Evolutionary conservation across 2,113 vertebrate species (phyloP), one percentile per base, ranked within the genome.

Genomic region (Oreochromis spilurus): DNA sequence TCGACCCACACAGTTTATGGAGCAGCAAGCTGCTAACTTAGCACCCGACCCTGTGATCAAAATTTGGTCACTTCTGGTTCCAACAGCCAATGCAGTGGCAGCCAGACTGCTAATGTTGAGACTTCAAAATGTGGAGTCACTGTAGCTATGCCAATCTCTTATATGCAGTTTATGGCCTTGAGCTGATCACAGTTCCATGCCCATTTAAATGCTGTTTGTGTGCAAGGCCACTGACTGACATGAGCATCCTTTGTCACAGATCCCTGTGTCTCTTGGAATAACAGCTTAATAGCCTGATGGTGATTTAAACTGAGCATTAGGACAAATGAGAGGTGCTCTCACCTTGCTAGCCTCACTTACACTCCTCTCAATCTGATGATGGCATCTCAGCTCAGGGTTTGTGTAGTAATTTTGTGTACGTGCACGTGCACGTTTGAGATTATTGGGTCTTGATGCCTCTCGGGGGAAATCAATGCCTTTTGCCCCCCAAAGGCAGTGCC

Each of bases 401-500:
- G 58, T 87, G 53, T 72, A 34, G 45, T 52, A 34, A 55, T 83
- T 84, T 81, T 70, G 50, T 85, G 53, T 58, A 34, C 17, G n/a
- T 72, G 81, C 70, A 36, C 16, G 12, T 43, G 55, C 48, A 55
- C 38, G 26, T 60, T 60, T 40, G 77, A 87, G 88, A 94, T 89
- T 91, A 91, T 91, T 89, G 85, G 81, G 84, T 88, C 54, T 88
- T 83, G 89, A 95, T 95, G 91, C 92, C 84, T 93, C 96, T 95
- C 96, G 88, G 92, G 96, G 97, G 95, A 97, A 97, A 97, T 97
- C 96, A 97, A 95, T 94, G 96, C 94, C 94, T 95, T 94, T 97
- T 83, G 93, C 79, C 94, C 95, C 96, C 94, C 91, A 90, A 94
- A 95, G 96, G 94, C 92, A 82, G 91, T 82, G 85, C 84, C 65